A percentile compares a stretch with the other conserved stretches of the same genome.
These are phyloP conservation scores for Orthonychiurus folsomi DNA, from an alignment of 2,888 invertebrate species.

Conservation along the genomic window DNA sequence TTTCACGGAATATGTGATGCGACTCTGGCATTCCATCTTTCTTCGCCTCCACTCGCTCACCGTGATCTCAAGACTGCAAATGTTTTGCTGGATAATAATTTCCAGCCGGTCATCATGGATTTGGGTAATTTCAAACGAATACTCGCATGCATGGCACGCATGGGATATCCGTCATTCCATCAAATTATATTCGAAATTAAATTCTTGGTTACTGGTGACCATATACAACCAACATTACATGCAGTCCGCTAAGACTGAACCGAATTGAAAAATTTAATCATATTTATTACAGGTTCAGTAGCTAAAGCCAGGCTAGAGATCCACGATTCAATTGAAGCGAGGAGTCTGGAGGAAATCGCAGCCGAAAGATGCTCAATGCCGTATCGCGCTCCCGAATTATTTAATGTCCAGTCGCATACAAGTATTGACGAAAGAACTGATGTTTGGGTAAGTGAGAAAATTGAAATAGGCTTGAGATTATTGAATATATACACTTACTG, in stretches of 20 bases:
- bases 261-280: not conserved
- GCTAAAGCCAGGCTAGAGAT: constrained; percentile 47
- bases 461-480: not conserved
- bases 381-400: constrained; percentile 78
- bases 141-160: not conserved
- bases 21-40: constrained; percentile 62
- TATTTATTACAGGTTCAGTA: constrained; percentile 41
- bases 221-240: no score
- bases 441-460: constrained; percentile 60
- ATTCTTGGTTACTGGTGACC: no score
- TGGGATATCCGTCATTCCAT: not conserved
- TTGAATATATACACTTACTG: no score
- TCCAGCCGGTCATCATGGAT: constrained; percentile 70
- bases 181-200: not conserved
- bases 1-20: constrained; percentile 67
- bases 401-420: constrained; percentile 70
- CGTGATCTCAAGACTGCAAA: constrained; percentile 80
- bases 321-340: constrained; percentile 59
- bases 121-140: constrained; percentile 57
- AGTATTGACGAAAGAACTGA: constrained; percentile 75
- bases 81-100: constrained; percentile 61
- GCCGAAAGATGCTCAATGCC: constrained; percentile 80
- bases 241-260: no score
- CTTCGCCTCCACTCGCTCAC: constrained; percentile 66
- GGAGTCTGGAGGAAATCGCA: constrained; percentile 65